Evolutionary conservation across 2,113 vertebrate species (phyloP), one percentile per base, ranked within the genome.

Genomic region (Sphaerodactylus townsendi): DNA sequence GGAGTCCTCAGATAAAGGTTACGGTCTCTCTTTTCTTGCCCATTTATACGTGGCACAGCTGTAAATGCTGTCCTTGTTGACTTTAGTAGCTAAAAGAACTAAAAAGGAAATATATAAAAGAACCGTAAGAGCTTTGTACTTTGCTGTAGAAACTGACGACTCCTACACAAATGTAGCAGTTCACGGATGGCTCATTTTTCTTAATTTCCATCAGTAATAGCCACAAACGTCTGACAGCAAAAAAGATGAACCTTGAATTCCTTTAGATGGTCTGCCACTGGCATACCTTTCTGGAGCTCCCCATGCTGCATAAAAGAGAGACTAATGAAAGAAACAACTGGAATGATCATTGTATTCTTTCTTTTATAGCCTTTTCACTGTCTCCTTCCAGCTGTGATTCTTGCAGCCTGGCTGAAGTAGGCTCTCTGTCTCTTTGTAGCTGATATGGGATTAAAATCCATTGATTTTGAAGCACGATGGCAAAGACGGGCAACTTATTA

Each of bases 151-250:
- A 84, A n/a, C 9, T 80, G 2, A 84, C 48, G 5, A 81, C 62
- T 75, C 62, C 88, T 82, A 85, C 70, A 90, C 53, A 82, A 88
- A 39, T 30, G 1, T 5, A 81, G 73, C 50, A 83, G 59, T 86
- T 75, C 72, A 85, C 23, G 64, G 64, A 73, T 35, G 82, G 14
- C 41, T 68, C 33, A 53, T 93, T 94, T 94, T 85, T 94, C 87
- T 88, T 85, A 81, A 86, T 93, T 92, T 90, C 75, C 91, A 44
- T 84, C 44, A 33, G 81, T 66, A 94, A 79, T 64, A 85, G 82
- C 80, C 79, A 79, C 73, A 91, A 77, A 91, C 77, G 15, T 90
- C 81, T 94, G 78, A 90, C 73, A 92, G 72, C 82, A 48, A 92
- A 53, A 91, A 92, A 74, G 77, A 83, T 44, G 46, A 88, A 90